These are phyloP conservation scores for Acanthiza pusilla DNA, from an alignment of 2,797 vertebrate genomes.

Conservation along the genomic window DNA sequence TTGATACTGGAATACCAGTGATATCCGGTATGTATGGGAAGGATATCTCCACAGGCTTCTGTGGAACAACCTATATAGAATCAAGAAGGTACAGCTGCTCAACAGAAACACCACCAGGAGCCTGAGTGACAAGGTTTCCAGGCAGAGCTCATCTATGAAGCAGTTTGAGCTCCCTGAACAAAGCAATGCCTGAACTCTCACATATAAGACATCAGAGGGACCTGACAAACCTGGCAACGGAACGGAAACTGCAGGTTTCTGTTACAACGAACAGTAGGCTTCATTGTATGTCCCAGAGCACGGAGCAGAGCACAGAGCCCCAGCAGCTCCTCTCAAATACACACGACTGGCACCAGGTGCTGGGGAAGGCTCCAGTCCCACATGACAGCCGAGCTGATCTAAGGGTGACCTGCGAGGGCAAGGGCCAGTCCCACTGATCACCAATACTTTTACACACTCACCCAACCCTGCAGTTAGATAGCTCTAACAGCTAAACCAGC, in stretches of 20 bases:
- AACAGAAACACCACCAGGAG: neutral
- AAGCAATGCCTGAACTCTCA: neutral
- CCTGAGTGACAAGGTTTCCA: neutral
- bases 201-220: neutral
- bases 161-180: neutral
- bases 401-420: fast-evolving
- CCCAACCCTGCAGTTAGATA: neutral
- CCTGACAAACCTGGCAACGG: neutral
- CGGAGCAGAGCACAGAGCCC: neutral
- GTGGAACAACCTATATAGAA: neutral
- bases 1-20: neutral
- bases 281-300: neutral
- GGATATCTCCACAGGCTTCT: neutral
- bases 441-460: fast-evolving
- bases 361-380: neutral
- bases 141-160: neutral
- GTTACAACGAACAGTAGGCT: neutral
- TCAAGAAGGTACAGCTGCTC: neutral
- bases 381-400: fast-evolving
- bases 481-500: neutral
- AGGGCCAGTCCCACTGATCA: neutral
- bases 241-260: constrained; percentile 9
- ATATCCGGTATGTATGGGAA: neutral
- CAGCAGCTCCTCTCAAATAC: neutral
- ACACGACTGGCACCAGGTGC: neutral